Conservation (phyloP, 2,888 invertebrate genomes). For the Drosophila macrospina region DNA sequence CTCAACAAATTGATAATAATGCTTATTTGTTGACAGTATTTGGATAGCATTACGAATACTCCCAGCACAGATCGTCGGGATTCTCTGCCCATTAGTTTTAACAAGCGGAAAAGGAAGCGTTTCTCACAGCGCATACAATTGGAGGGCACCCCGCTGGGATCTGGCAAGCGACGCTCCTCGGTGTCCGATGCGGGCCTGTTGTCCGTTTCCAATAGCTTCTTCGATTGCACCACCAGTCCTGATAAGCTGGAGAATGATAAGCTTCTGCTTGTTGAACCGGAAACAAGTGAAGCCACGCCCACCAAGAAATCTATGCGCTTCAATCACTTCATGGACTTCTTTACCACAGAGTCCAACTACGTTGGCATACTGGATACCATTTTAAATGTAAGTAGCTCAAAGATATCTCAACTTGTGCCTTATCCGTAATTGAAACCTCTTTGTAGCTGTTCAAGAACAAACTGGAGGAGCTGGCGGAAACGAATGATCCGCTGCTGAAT, state of each 20-base stretch:
- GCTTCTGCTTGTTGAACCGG: conserved; percentile 77
- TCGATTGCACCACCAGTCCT: conserved; percentile 95
- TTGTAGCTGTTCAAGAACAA: conserved; percentile 96
- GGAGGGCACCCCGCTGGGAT: conserved; percentile 84
- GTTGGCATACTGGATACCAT: conserved; percentile 97
- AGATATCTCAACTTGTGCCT: neutral
- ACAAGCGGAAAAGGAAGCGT: conserved; percentile 93
- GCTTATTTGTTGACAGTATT: conserved; percentile 70
- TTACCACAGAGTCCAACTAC: conserved; percentile 99
- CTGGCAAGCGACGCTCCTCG: conserved; percentile 92
- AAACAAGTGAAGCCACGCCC: conserved; percentile 79
- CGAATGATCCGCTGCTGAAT: conserved; percentile 91
- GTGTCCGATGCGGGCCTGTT: conserved; percentile 94
- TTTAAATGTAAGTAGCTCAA: conserved; percentile 89
- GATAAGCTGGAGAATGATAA: conserved; percentile 87
- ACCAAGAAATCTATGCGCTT: conserved; percentile 85
- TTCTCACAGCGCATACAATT: conserved; percentile 86
- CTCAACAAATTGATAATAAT: neutral
- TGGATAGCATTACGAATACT: conserved; percentile 85
- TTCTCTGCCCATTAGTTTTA: conserved; percentile 86
- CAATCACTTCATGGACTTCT: conserved; percentile 90
- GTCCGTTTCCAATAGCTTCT: conserved; percentile 93
- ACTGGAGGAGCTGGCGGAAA: conserved; percentile 93
- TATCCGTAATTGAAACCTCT: neutral
- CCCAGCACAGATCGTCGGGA: conserved; percentile 87